Evolutionary conservation across 2,888 invertebrate species (phyloP), one percentile per base, ranked within the genome.

Genomic region (Mythimna ferrago): DNA sequence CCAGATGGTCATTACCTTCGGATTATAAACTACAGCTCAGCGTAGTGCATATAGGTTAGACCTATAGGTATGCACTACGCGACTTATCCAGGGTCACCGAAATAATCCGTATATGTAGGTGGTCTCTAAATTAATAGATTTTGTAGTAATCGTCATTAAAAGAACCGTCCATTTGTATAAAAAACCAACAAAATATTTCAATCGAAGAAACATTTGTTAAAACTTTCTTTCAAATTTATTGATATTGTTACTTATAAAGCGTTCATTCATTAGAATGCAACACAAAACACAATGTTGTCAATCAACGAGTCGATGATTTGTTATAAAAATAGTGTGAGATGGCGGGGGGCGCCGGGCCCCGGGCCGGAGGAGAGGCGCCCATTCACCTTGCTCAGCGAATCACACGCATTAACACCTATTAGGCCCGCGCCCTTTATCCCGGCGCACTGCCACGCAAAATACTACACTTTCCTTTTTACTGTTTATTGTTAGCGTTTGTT

Each of bases 401-500:
- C 89, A 90, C 89, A 87, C 92, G 86, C 94, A 95, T 95, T 96
- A 95, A 94, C 96, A 94, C 96, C 93, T 94, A 95, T 95, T 95
- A 93, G 91, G 80, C 80, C 51, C 48, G 82, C 90, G 81, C 90
- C 92, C 90, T 92, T 95, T 95, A 94, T 94, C 86, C 88, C 85
- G 83, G 89, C 85, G 88, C 93, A 92, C 90, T 92, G 91, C 90
- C 92, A 92, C 93, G 91, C 93, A 94, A 94, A 95, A 95, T 94
- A 93, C 93, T 94, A 95, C 94, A 94, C 95, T 95, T 94, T 95
- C 93, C 94, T 94, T 95, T 95, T 94, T 93, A 94, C 91, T 95
- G 95, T 96, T 96, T 96, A 96, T 95, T 96, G 96, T 95, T 92
- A 93, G 92, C 94, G 93, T 94, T 95, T 95, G 95, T 96, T 96